Base-by-base conservation (phyloP, 2,797 vertebrate genomes). In the Poecilia velifera region DNA sequence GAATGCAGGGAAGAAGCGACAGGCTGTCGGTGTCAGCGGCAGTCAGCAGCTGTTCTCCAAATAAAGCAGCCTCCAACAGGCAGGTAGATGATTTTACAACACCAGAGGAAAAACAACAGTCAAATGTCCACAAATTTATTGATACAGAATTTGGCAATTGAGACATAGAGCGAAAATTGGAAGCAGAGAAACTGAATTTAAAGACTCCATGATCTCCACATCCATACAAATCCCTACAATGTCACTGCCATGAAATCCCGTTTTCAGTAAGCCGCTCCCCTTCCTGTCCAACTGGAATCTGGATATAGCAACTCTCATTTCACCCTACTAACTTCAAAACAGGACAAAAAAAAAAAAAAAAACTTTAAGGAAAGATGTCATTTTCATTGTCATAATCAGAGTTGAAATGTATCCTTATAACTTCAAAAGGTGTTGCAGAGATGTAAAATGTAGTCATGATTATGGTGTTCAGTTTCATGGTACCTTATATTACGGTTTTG, bases 11-110 rank as follows among this genome's bases (percentile, higher is more conserved):
- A 68, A 62, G 59, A 76, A 76, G 72, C 76, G 81, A 81, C 89
- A 85, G 93, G 88, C 92, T 91, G 93, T 92, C 90, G 91, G 89
- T 87, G 80, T 85, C 78, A 83, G 81, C 84, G 84, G 18, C 53
- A 85, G 77, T 41, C 41, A 66, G 25, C 34, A 25, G 55, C 55
- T 31, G 57, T 49, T 46, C 81, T 80, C 74, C 6, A 83, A 70
- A 76, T 31, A 45, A 28, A 28, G 6, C 79, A 73, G 66, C 71
- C 53, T n/a, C 22, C 43, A 31, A 12, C 8, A 76, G 73, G 70
- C 87, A 86, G 87, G 77, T 74, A 59, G 62, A 64, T 12, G 0
- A 75, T 31, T 59, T 36, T 72, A 31, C 76, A 75, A 84, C 66
- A 71, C 43, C 5, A 12, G 2, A 10, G 25, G 16, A 72, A 12